Conservation (phyloP, 2,888 invertebrate species). For the Norana najaformis region DNA sequence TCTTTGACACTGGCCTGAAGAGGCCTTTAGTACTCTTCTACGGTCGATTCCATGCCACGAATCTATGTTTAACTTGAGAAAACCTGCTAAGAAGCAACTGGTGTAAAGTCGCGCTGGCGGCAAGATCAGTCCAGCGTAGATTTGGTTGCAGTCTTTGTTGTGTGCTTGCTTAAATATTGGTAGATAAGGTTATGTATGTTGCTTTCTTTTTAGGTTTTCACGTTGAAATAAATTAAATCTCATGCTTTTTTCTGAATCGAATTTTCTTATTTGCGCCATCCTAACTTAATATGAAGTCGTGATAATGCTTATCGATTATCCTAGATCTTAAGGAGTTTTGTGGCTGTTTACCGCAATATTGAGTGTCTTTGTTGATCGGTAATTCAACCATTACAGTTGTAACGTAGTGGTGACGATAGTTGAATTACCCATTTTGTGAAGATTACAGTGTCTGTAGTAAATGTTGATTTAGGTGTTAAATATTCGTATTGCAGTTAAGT, state of each 20-base stretch:
- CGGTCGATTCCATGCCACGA: background rate
- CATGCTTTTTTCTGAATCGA: too few species aligned
- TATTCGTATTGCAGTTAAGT: background rate
- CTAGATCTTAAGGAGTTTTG: background rate
- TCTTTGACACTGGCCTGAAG: background rate
- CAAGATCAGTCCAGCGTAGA: background rate
- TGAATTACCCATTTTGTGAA: background rate
- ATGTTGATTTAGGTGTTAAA: background rate
- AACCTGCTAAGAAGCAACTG: background rate
- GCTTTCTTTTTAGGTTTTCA: background rate
- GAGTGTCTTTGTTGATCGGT: background rate
- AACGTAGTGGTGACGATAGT: background rate
- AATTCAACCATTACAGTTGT: background rate
- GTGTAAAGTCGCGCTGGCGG: background rate
- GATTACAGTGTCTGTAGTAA: background rate
- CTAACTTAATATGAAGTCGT: too few species aligned
- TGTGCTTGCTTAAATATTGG: background rate
- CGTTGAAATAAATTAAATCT: background rate
- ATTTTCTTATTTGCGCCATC: too few species aligned
- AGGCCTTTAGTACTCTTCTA: background rate
- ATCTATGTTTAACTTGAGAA: background rate
- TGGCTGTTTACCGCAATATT: background rate
- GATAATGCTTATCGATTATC: background rate
- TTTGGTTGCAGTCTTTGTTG: background rate
- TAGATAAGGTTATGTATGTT: background rate